Evolutionary conservation across 2,113 vertebrate species (phyloP).

Genomic region (Meriones unguiculatus): DNA sequence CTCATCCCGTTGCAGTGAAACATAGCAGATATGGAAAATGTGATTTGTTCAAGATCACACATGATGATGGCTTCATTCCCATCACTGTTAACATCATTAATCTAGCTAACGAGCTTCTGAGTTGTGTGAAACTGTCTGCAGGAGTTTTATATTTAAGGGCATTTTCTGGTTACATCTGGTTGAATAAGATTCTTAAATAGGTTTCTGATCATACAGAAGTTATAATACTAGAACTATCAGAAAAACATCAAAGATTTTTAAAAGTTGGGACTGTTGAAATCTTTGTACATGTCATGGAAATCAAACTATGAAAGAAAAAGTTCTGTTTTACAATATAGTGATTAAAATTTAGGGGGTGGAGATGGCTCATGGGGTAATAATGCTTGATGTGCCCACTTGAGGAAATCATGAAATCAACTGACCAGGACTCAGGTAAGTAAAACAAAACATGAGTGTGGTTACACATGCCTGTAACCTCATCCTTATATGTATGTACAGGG

Average conservation of each 20-base stretch:
- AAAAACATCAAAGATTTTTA: conserved; percentile 33
- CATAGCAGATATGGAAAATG: neutral
- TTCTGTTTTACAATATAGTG: neutral
- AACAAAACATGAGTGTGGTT: neutral
- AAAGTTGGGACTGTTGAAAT: neutral
- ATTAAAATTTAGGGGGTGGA: neutral
- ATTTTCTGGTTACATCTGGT: conserved; percentile 17
- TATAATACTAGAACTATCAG: conserved; percentile 6
- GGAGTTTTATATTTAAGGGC: neutral
- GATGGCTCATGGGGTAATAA: neutral
- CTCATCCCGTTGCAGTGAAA: neutral
- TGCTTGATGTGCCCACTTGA: neutral
- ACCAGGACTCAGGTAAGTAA: neutral
- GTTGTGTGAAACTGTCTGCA: neutral
- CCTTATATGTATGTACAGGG: neutral
- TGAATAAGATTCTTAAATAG: neutral
- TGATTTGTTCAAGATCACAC: neutral
- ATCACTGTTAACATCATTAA: neutral
- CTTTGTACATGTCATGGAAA: conserved; percentile 9
- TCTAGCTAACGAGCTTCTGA: conserved; percentile 24
- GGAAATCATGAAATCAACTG: neutral
- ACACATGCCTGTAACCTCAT: neutral
- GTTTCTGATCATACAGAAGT: neutral
- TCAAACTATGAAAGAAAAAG: conserved; percentile 27
- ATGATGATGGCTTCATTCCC: neutral